Evolutionary conservation across 2,113 vertebrate genomes (phyloP), one percentile per base, ranked within the genome.

Genomic region (Paramisgurnus dabryanus): DNA sequence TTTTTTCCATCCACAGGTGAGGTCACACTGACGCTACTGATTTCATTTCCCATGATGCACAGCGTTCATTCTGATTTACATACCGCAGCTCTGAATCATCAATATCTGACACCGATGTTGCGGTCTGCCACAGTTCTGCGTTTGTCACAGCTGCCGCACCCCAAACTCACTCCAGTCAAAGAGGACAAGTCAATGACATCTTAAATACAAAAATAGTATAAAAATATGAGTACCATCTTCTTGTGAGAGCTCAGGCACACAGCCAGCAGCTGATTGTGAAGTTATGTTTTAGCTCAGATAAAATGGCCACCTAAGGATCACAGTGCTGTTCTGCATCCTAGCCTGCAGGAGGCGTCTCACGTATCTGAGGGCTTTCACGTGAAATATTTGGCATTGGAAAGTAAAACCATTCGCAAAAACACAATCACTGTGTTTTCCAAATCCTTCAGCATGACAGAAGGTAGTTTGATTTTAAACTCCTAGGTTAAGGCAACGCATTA

Each of bases 401-500:
- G 78, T 8, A 91, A 91, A 67, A 82, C 71, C 80, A 85, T 71
- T 82, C 50, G 61, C 86, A 87, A 90, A 53, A 53, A 47, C 85
- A 84, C 88, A 90, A 84, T 90, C 86, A 40, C 83, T 78, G 86
- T 86, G 79, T 88, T 87, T 74, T 82, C 70, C 11, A 49, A 88
- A 89, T 90, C 89, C 92, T 93, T 93, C 93, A 82, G 87, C 79
- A 80, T 85, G 43, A 41, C 43, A 50, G 73, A 89, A 90, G 90
- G 89, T 90, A 91, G 88, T 93, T 70, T 73, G 68, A 78, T 75
- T 85, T 80, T 74, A 8, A 70, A 83, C 93, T 93, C 91, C 91
- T 89, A 89, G 87, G 89, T 97, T 98, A 98, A 99, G 97, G 97
- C 97, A 97, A 94, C 94, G 92, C 93, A 91, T 95, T 92, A 91